These are phyloP conservation scores for Ciconia maguari DNA, from an alignment of 2,113 vertebrate species.

Conservation along the genomic window DNA sequence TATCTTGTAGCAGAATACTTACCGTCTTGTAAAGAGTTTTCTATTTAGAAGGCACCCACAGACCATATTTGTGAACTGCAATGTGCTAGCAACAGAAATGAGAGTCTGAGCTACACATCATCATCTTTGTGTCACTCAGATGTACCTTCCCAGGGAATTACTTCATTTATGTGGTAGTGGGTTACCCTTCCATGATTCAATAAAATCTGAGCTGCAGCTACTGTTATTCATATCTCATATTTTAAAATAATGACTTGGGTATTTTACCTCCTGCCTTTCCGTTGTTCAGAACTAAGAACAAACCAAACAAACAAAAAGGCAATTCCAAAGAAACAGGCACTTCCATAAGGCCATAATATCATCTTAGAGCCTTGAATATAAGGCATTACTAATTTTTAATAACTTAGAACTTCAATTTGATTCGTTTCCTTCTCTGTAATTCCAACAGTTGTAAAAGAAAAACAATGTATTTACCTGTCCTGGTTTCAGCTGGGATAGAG, in stretches of 20 bases:
- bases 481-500: no score
- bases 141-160: neutral
- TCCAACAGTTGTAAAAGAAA: neutral
- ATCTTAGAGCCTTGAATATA: neutral
- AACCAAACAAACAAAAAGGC: neutral
- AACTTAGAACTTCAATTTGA: neutral
- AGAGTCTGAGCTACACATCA: neutral
- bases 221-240: neutral
- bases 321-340: neutral
- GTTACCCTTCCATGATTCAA: neutral
- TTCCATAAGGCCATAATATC: neutral
- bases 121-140: neutral
- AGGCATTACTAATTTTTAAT: neutral
- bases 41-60: neutral
- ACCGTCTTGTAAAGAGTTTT: neutral
- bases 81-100: neutral
- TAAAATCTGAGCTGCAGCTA: neutral
- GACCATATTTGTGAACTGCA: neutral
- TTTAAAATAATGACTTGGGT: neutral
- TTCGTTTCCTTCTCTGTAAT: neutral
- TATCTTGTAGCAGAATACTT: neutral
- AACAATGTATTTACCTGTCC: neutral
- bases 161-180: neutral
- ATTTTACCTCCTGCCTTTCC: neutral
- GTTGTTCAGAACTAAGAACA: neutral